phyloP scores from a whole-genome alignment of 2,888 invertebrate genomes.

The Drosophila anomelani region DNA sequence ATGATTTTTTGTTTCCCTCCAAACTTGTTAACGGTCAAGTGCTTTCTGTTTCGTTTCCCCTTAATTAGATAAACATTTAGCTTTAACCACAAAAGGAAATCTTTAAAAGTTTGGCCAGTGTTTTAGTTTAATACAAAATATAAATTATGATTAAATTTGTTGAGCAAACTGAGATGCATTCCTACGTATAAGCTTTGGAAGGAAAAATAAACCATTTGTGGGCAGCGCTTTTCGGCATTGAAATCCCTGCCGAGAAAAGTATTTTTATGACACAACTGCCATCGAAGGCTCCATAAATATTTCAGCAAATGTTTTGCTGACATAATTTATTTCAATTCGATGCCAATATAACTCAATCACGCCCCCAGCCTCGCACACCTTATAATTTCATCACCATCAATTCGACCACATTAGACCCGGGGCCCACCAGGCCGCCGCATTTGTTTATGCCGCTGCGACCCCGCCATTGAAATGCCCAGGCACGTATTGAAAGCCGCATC shows the following conservation, averaged over 20 bases:
- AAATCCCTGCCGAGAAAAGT: slow-evolving; percentile 1
- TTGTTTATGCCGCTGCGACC: slow-evolving; percentile 38
- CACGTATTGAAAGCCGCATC: slow-evolving; percentile 55
- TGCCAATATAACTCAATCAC: slow-evolving; percentile 40
- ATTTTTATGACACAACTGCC: slow-evolving; percentile 13
- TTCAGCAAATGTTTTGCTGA: slow-evolving; percentile 38
- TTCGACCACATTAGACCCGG: slow-evolving; percentile 37
- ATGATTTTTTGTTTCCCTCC: slow-evolving; percentile 1
- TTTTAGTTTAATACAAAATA: too few relatives aligned
- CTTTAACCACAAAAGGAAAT: neutral
- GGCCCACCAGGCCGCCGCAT: slow-evolving; percentile 23
- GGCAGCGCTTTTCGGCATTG: neutral
- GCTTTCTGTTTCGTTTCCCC: neutral
- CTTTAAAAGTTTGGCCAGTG: neutral
- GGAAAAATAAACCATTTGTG: neutral
- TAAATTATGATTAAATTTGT: neutral
- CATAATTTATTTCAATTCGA: slow-evolving; percentile 41
- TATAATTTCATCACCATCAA: slow-evolving; percentile 60
- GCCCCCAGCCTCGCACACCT: slow-evolving; percentile 44
- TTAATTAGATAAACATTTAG: neutral
- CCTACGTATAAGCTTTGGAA: neutral
- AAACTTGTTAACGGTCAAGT: neutral
- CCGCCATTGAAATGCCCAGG: slow-evolving; percentile 57
- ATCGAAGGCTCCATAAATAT: slow-evolving; percentile 18
- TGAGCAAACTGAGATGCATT: neutral